Base-by-base conservation (phyloP, 2,888 invertebrate species). In the Drosophila macrothrix region DNA sequence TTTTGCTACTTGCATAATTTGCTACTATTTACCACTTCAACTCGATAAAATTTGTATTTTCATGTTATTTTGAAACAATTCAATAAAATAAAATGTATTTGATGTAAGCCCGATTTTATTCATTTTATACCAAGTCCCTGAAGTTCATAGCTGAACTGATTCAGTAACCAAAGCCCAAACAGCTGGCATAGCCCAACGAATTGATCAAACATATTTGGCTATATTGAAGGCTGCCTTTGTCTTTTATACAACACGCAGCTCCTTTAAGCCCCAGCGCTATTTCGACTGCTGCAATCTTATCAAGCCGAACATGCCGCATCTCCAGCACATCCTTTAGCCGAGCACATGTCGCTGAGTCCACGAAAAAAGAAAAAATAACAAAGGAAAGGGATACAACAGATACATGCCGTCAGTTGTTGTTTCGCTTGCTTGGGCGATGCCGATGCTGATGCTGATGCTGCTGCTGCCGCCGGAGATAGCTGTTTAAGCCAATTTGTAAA, bases 401-500 rank as follows among this genome's bases (percentile, higher is more conserved):
- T 14, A 55, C 37, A 72, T 72, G 72, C 65, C 82, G 61, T 77
- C 81, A 79, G 79, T 81, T 81, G 78, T 80, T 70, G 43, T 52
- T 43, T 39, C 7, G 29, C 39, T 50, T 54, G 16, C 33, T 10
- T 35, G 58, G 43, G 25, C 37, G 71, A 54, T 46, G 46, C 46
- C 37, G 67, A 54, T 46, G 46, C 22, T 1, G n/a, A 43, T 43
- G 39, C 46, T 1, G n/a, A 41, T 41, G 39, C 39, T 28, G 54
- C 3, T 37, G 71, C 71, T 46, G 53, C 68, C 31, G 70, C 71
- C 64, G 78, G 82, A 84, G 82, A 73, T 80, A 73, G 64, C 76
- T 79, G 69, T 88, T 86, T 88, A 90, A 91, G 84, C 86, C 92
- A 91, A 92, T 91, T 91, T 92, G 85, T 90, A 83, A 85, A 88